Percentiles rank a stretch among this genome's conserved stretches.
These are phyloP conservation scores for Hirundichthys speculiger DNA, from an alignment of 2,113 vertebrate species.

Conservation along the genomic window DNA sequence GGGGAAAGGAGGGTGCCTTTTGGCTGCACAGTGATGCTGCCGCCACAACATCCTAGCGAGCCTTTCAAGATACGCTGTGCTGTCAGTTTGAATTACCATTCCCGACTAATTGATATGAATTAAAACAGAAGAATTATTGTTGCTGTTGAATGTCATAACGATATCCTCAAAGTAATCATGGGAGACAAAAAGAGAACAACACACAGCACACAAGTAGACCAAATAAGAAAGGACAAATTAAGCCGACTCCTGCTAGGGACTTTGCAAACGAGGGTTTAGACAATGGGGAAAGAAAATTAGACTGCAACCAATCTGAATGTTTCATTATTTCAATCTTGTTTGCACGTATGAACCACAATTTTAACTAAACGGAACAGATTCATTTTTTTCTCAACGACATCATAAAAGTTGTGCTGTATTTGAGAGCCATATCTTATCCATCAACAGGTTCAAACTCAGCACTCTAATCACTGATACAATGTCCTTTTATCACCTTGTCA, in stretches of 20 bases:
- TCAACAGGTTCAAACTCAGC: slow-evolving; percentile 55
- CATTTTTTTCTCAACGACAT: slow-evolving; percentile 14
- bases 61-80: slow-evolving; percentile 90
- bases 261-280: slow-evolving; percentile 71
- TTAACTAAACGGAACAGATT: slow-evolving; percentile 37
- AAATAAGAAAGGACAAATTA: slow-evolving; percentile 79
- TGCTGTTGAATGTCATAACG: slow-evolving; percentile 89
- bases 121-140: slow-evolving; percentile 94
- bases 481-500: slow-evolving; percentile 73
- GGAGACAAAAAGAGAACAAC: slow-evolving; percentile 71
- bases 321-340: slow-evolving; percentile 73
- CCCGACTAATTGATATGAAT: slow-evolving; percentile 94
- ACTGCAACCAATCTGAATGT: slow-evolving; percentile 69
- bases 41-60: slow-evolving; percentile 86
- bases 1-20: slow-evolving; percentile 84
- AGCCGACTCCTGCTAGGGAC: slow-evolving; percentile 71
- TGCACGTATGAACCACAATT: slow-evolving; percentile 51
- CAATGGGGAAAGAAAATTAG: slow-evolving; percentile 64
- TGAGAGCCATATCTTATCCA: slow-evolving; percentile 35
- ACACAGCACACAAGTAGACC: slow-evolving; percentile 74
- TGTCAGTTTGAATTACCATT: slow-evolving; percentile 92
- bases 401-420: slow-evolving; percentile 31
- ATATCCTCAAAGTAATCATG: slow-evolving; percentile 85
- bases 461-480: slow-evolving; percentile 63
- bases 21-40: slow-evolving; percentile 80